A percentile compares a stretch with the other conserved stretches of the same genome.
Evolutionary conservation across 2,888 invertebrate genomes (phyloP).

Genomic region (Nomada fucata): DNA sequence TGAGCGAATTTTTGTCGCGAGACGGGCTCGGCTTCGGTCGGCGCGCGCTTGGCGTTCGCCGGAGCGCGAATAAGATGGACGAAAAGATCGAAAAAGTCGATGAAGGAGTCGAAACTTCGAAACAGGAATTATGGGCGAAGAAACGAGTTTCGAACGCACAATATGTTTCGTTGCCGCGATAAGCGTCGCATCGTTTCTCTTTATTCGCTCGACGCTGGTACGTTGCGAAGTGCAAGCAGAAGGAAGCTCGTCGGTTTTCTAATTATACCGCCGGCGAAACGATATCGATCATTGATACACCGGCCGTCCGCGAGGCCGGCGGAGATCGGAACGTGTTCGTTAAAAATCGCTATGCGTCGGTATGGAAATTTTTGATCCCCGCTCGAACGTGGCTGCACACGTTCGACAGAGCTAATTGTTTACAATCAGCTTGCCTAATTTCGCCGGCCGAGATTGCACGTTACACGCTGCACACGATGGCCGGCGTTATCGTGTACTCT

Average conservation of each 20-base stretch:
- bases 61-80: too few relatives aligned
- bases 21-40: neutral
- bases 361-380: conserved; percentile 60
- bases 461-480: conserved; percentile 34
- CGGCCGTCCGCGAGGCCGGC: too few relatives aligned
- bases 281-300: conserved; percentile 55
- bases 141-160: neutral
- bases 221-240: neutral
- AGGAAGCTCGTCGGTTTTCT: conserved; percentile 23
- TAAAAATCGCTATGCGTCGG: conserved; percentile 53
- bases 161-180: conserved; percentile 11
- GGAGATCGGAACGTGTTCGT: conserved; percentile 20
- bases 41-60: neutral
- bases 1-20: conserved; percentile 15
- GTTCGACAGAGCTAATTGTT: conserved; percentile 52
- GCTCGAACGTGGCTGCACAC: conserved; percentile 14
- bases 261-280: conserved; percentile 23
- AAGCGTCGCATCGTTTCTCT: too few relatives aligned
- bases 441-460: conserved; percentile 37
- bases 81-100: neutral
- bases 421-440: conserved; percentile 59
- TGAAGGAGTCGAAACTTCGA: conserved; percentile 6
- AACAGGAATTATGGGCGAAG: neutral
- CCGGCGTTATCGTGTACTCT: conserved; percentile 33
- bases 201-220: conserved; percentile 2